Evolutionary conservation across 1,140 invertebrate species (phyloP).

Genomic region (Philotrypesis tridentata): DNA sequence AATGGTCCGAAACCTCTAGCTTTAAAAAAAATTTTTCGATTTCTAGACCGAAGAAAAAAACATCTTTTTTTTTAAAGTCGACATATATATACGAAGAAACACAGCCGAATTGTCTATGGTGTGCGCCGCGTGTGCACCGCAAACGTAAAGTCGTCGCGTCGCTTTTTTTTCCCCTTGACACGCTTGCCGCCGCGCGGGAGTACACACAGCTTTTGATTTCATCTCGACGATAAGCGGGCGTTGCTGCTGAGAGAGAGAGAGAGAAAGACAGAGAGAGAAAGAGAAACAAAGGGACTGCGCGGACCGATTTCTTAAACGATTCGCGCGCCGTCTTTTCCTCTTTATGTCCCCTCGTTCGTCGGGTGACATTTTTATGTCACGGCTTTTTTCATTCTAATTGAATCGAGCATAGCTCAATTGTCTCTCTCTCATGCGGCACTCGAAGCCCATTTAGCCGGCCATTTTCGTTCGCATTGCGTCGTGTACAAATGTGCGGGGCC

Average conservation of each 20-base stretch:
- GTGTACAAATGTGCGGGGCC: too few relatives aligned
- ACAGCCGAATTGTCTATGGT: background rate
- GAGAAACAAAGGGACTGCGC: conserved; percentile 33
- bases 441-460: background rate
- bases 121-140: background rate
- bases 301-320: conserved; percentile 55
- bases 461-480: background rate
- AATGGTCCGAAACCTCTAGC: too few relatives aligned
- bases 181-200: background rate
- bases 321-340: conserved; percentile 53
- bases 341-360: conserved; percentile 55
- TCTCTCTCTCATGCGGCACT: background rate
- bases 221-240: conserved; percentile 1
- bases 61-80: too few relatives aligned
- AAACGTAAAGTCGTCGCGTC: background rate
- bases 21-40: too few relatives aligned
- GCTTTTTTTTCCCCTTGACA: conserved; percentile 33
- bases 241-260: background rate
- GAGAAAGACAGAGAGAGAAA: conserved; percentile 25
- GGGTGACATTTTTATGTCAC: conserved; percentile 50
- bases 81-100: too few relatives aligned
- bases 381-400: conserved; percentile 39
- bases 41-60: too few relatives aligned
- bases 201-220: background rate
- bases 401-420: background rate